A percentile compares a stretch with the other conserved stretches of the same genome.
phyloP scores from a whole-genome alignment of 2,797 vertebrate species.

The Kryptolebias ocellatus region DNA sequence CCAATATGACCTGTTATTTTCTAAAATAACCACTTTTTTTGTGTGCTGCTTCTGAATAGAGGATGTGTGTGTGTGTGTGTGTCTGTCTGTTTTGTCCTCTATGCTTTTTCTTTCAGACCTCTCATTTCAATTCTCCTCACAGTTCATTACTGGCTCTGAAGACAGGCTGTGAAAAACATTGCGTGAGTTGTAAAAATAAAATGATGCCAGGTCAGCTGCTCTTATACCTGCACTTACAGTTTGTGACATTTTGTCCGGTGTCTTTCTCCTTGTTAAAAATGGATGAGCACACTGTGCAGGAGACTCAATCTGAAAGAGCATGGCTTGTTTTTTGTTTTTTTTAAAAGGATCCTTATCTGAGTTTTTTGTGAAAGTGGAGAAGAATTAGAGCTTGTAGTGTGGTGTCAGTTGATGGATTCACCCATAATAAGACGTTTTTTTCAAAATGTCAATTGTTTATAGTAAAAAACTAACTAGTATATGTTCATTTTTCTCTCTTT shows the following conservation, averaged over 20 bases:
- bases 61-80: neutral
- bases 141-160: slow-evolving; percentile 8
- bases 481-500: neutral
- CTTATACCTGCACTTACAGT: slow-evolving; percentile 51
- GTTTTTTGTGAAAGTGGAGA: slow-evolving; percentile 26
- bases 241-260: slow-evolving; percentile 59
- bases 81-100: slow-evolving; percentile 8
- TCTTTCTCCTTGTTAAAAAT: slow-evolving; percentile 67
- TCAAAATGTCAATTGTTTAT: too few relatives aligned
- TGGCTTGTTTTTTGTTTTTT: slow-evolving; percentile 2
- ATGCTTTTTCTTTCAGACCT: neutral
- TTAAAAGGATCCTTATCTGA: neutral
- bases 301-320: slow-evolving; percentile 42
- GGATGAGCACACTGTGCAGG: slow-evolving; percentile 50
- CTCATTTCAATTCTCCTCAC: slow-evolving; percentile 13
- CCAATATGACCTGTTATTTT: slow-evolving; percentile 3
- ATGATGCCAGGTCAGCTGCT: slow-evolving; percentile 50
- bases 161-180: slow-evolving; percentile 19
- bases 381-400: neutral
- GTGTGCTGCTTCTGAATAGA: neutral
- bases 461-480: neutral
- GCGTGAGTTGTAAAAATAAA: slow-evolving; percentile 34
- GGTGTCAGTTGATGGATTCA: neutral
- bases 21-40: slow-evolving; percentile 4
- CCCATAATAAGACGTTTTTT: too few relatives aligned